Conservation (phyloP, 2,888 invertebrate genomes). For the Pachliopta kotzebuea region DNA sequence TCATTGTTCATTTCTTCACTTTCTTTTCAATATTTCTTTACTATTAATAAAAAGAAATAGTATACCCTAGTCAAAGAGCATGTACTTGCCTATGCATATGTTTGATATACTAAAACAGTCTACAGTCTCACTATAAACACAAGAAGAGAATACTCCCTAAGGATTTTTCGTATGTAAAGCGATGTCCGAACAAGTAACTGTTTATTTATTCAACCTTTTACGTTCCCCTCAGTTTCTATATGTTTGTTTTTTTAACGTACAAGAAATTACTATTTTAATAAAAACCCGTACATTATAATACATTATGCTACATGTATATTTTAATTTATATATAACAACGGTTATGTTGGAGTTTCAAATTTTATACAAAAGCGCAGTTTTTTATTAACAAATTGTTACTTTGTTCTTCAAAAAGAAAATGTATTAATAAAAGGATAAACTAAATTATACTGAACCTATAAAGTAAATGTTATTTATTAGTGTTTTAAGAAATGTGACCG, state of each 20-base stretch:
- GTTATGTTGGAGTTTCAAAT: too few species aligned
- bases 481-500: background rate
- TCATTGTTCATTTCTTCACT: too few species aligned
- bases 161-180: conserved; percentile 37
- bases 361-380: too few species aligned
- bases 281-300: background rate
- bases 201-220: conserved; percentile 55
- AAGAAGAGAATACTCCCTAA: conserved; percentile 35
- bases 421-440: too few species aligned
- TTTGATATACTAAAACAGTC: background rate
- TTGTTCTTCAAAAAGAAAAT: too few species aligned
- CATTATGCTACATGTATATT: too few species aligned
- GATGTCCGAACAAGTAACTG: conserved; percentile 42
- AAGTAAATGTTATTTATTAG: background rate
- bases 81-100: background rate
- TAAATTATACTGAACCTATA: background rate
- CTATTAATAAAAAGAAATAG: too few species aligned
- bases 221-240: conserved; percentile 42
- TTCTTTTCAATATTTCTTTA: too few species aligned
- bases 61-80: too few species aligned
- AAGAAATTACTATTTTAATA: conserved; percentile 22
- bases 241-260: conserved; percentile 38
- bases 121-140: conserved; percentile 5
- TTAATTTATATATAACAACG: too few species aligned
- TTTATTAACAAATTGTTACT: too few species aligned